Conservation (phyloP, 2,113 vertebrate species). For the Eira barbara region DNA sequence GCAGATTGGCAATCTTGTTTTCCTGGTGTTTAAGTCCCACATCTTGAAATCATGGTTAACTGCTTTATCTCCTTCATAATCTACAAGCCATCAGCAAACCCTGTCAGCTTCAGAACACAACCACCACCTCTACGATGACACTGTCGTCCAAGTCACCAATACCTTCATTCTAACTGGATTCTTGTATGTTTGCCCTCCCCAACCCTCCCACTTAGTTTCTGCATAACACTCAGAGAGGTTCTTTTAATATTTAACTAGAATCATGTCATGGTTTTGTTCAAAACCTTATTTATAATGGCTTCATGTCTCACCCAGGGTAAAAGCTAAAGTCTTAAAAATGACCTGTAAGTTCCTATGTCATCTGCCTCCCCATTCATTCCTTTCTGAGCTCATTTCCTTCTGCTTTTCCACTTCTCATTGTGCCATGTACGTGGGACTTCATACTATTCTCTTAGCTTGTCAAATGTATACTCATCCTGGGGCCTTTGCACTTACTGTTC, state of each 20-base stretch:
- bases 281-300: not conserved
- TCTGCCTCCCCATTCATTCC: not conserved
- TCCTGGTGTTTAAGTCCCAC: not conserved
- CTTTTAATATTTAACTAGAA: not conserved
- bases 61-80: not conserved
- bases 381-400: not conserved
- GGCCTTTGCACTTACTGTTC: not conserved
- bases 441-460: not conserved
- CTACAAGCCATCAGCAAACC: not conserved
- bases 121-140: not conserved
- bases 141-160: not conserved
- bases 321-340: not conserved
- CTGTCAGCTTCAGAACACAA: not conserved
- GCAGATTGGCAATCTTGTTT: not conserved
- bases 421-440: not conserved
- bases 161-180: not conserved
- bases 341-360: not conserved
- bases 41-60: not conserved
- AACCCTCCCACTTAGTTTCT: not conserved
- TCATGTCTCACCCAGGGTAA: not conserved
- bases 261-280: not conserved
- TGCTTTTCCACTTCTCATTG: not conserved
- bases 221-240: not conserved
- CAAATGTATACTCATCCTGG: not conserved
- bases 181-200: not conserved